Evolutionary conservation across 2,888 invertebrate genomes (phyloP).

Genomic region (Cordylochernes scorpioides): DNA sequence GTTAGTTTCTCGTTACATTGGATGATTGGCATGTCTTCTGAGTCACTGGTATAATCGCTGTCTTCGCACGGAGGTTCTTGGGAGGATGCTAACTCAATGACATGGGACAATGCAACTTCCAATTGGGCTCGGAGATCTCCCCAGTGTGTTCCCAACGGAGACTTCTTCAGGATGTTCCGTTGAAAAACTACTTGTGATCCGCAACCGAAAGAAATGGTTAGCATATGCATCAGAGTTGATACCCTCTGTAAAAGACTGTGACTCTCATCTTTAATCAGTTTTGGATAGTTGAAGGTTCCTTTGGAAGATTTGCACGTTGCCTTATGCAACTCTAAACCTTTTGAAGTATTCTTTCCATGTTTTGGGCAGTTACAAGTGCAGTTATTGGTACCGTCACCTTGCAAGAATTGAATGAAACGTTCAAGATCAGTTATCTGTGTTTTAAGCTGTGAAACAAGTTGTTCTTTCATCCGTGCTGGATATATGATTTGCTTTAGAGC

Average conservation of each 20-base stretch:
- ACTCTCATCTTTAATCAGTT: too few relatives aligned
- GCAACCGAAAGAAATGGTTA: slow-evolving; percentile 68
- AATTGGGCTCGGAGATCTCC: slow-evolving; percentile 77
- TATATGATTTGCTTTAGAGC: slow-evolving; percentile 49
- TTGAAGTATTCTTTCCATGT: slow-evolving; percentile 19
- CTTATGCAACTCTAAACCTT: too few relatives aligned
- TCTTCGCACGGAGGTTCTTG: slow-evolving; percentile 24
- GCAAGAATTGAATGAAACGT: slow-evolving; percentile 77
- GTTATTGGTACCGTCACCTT: slow-evolving; percentile 35
- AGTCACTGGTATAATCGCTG: slow-evolving; percentile 30
- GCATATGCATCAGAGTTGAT: slow-evolving; percentile 66
- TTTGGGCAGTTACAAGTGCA: slow-evolving; percentile 24
- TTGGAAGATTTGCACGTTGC: too few relatives aligned
- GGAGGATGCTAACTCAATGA: slow-evolving; percentile 34
- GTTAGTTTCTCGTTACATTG: slow-evolving; percentile 49
- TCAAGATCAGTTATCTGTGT: slow-evolving; percentile 92
- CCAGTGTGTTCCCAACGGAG: slow-evolving; percentile 68
- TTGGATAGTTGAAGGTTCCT: too few relatives aligned
- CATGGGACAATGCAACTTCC: slow-evolving; percentile 51
- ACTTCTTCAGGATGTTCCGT: slow-evolving; percentile 53
- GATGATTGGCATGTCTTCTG: slow-evolving; percentile 27
- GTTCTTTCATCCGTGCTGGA: slow-evolving; percentile 80
- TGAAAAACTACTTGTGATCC: slow-evolving; percentile 32
- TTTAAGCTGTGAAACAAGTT: slow-evolving; percentile 74
- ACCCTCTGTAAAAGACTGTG: too few relatives aligned